phyloP scores from a whole-genome alignment of 2,113 vertebrate genomes.

The Caranx ignobilis region DNA sequence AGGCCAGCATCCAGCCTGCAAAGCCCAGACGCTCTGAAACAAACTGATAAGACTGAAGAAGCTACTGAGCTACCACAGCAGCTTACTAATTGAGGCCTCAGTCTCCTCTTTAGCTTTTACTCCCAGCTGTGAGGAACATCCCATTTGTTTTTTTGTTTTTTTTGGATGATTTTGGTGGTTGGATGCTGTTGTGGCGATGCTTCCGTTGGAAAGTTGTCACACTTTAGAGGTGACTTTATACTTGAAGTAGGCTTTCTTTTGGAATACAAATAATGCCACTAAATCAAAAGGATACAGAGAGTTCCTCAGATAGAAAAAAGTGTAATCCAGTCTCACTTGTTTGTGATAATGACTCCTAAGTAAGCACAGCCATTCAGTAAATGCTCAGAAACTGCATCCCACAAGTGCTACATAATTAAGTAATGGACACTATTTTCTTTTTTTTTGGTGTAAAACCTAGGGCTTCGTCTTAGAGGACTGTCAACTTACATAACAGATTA shows the following conservation, averaged over 20 bases:
- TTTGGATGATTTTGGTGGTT: constrained; percentile 4
- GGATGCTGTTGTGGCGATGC: constrained; percentile 8
- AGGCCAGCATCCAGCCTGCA: constrained; percentile 21
- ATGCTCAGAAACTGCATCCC: constrained; percentile 12
- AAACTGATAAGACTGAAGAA: constrained; percentile 53
- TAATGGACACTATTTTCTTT: constrained; percentile 45
- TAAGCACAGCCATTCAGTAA: constrained; percentile 17
- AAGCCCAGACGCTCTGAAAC: constrained; percentile 58
- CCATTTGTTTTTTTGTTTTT: constrained; percentile 44
- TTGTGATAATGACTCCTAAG: constrained; percentile 10
- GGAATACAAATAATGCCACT: constrained; percentile 29
- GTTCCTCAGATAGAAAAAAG: constrained; percentile 24
- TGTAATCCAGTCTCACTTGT: constrained; percentile 10
- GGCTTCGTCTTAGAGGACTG: constrained; percentile 20
- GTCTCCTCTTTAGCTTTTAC: constrained; percentile 26
- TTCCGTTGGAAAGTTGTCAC: constrained; percentile 21
- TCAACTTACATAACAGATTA: constrained; percentile 37
- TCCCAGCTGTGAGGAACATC: constrained; percentile 37
- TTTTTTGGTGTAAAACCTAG: constrained; percentile 40
- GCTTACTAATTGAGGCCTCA: constrained; percentile 52
- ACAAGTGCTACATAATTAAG: constrained; percentile 28
- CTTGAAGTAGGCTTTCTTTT: constrained; percentile 4
- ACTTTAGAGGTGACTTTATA: constrained; percentile 44
- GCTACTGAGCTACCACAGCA: constrained; percentile 36
- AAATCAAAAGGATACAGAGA: neutral